A percentile compares a stretch with the other conserved stretches of the same genome.
These are phyloP conservation scores for Operophtera brumata DNA, from an alignment of 2,888 invertebrate species.

Conservation along the genomic window DNA sequence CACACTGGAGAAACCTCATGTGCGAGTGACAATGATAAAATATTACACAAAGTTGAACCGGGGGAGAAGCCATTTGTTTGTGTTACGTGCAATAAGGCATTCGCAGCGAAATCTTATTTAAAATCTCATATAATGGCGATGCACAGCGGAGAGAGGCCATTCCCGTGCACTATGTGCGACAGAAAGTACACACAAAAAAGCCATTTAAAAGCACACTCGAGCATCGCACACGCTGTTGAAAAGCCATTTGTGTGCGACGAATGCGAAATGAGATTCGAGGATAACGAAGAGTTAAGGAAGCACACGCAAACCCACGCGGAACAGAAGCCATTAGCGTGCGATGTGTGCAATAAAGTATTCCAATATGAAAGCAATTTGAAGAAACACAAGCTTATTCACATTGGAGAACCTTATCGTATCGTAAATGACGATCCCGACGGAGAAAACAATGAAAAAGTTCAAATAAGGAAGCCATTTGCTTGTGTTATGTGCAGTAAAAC, in stretches of 20 bases:
- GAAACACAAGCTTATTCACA: slow-evolving; percentile 5
- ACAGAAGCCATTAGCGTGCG: neutral
- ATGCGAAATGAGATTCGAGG: slow-evolving; percentile 16
- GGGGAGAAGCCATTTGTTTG: slow-evolving; percentile 3
- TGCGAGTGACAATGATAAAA: neutral
- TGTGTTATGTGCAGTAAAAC: slow-evolving; percentile 11
- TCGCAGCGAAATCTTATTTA: slow-evolving; percentile 13
- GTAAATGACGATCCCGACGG: neutral
- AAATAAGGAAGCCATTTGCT: neutral
- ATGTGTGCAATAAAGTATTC: neutral
- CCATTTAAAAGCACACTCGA: slow-evolving; percentile 11
- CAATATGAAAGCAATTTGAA: slow-evolving; percentile 5
- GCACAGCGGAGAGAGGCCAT: slow-evolving; percentile 15
- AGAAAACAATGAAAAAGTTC: too few species aligned
- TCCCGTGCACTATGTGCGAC: slow-evolving; percentile 15
- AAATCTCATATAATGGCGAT: slow-evolving; percentile 19
- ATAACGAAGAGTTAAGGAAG: slow-evolving; percentile 4
- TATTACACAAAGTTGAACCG: neutral
- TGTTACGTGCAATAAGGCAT: slow-evolving; percentile 4
- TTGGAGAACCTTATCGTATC: neutral
- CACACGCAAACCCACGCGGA: slow-evolving; percentile 6
- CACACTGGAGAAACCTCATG: neutral
- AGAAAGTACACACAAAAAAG: slow-evolving; percentile 18
- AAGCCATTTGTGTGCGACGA: slow-evolving; percentile 13
- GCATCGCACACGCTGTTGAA: slow-evolving; percentile 10